Conservation (phyloP, 2,888 invertebrate genomes). For the Clepsis dumicolana region DNA sequence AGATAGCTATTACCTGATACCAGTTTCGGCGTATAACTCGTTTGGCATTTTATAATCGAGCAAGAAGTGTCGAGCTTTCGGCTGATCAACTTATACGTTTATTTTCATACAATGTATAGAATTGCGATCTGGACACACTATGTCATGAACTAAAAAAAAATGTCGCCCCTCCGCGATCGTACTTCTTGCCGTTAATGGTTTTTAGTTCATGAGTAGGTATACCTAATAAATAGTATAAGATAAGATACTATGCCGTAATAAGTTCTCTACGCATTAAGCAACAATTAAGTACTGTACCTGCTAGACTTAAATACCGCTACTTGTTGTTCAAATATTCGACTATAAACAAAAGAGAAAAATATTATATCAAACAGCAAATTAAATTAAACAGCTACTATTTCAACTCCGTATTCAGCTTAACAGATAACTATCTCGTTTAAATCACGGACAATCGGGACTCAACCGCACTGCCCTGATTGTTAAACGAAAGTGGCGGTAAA, state of each 20-base stretch:
- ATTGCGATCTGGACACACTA: too few relatives aligned
- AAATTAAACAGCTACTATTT: constrained; percentile 38
- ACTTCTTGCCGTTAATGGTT: too few relatives aligned
- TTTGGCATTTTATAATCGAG: background rate
- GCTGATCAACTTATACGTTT: background rate
- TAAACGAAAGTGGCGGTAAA: constrained; percentile 61
- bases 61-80: background rate
- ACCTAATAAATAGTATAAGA: too few relatives aligned
- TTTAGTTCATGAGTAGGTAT: too few relatives aligned
- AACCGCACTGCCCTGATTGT: constrained; percentile 57
- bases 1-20: constrained; percentile 9
- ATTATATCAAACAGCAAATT: constrained; percentile 3
- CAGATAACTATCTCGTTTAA: constrained; percentile 62
- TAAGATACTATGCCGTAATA: too few relatives aligned
- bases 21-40: constrained; percentile 14
- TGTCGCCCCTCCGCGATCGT: too few relatives aligned
- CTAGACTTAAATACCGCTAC: background rate
- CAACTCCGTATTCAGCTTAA: constrained; percentile 26
- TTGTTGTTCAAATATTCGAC: background rate
- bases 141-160: too few relatives aligned
- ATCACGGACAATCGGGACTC: constrained; percentile 61
- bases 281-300: background rate
- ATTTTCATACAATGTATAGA: too few relatives aligned
- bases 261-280: too few relatives aligned
- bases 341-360: background rate